Base-by-base conservation (phyloP, 2,888 invertebrate species). In the Campaea margaritaria region DNA sequence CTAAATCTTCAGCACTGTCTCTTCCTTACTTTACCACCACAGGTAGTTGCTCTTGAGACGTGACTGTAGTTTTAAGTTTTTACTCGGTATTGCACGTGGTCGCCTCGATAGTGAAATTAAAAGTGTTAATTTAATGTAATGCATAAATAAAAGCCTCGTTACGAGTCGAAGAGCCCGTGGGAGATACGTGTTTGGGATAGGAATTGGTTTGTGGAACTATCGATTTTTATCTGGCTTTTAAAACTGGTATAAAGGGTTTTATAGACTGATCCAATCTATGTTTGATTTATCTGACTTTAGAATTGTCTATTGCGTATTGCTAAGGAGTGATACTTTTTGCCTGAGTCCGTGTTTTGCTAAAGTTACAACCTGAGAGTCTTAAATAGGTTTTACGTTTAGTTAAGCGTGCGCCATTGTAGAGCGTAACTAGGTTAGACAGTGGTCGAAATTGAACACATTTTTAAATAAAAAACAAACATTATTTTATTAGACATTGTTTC, bases 31-130 rank as follows among this genome's bases (percentile, higher is more conserved):
- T 41, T 13, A 48, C 13, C 27, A 15, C 8, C 41, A 7, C 39
- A 31, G 31, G 31, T 31, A 15, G 39, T 28, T 27, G 39, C 41
- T 49, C 53, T 46, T 45, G 14, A 50, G 71, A 78, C 76, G 71
- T 66, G 68, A 69, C 63, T 62, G 53, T 53, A 66, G 61, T 68
- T 63, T 61, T 63, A 70, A 73, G 63, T 74, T 76, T 75, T 78
- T 73, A 68, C 73, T 63, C 58, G 34, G 51, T 46, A 66, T 55
- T 62, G 69, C 72, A 81, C 82, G 79, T 81, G 81, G 77, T 73
- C 58, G 38, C 43, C 27, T 42, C 42, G 60, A 55, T 69, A 73
- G 78, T 79, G 82, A 82, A 84, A 84, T 84, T 80, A 82, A 81
- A 77, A 83, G 78, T 79, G 78, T 78, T 79, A 75, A 79, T 78